A percentile compares a stretch with the other conserved stretches of the same genome.
Conservation (phyloP, 2,888 invertebrate species). For the Neoaliturus tenellus region DNA sequence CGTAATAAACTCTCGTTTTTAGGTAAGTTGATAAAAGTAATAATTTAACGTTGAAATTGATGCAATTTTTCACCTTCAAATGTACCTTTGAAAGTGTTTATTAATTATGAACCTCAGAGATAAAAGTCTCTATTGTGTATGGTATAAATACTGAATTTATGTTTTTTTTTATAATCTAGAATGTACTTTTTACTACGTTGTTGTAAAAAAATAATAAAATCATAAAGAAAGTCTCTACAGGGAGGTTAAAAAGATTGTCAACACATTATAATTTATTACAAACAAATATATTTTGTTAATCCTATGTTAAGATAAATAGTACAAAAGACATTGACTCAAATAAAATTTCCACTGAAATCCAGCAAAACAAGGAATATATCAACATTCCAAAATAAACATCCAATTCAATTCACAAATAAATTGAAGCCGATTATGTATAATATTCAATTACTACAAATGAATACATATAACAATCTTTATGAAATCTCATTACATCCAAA, state of each 20-base stretch:
- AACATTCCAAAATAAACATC: constrained; percentile 27
- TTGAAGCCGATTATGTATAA: constrained; percentile 2
- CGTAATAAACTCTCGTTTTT: too few relatives aligned
- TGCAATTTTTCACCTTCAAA: too few relatives aligned
- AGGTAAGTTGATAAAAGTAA: too few relatives aligned
- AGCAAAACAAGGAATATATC: background rate
- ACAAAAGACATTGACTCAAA: constrained; percentile 38
- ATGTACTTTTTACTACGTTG: too few relatives aligned
- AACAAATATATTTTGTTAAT: constrained; percentile 45
- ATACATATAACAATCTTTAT: constrained; percentile 9
- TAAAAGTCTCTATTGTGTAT: too few relatives aligned
- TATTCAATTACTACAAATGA: constrained; percentile 3
- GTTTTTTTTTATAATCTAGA: too few relatives aligned
- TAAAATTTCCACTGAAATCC: background rate
- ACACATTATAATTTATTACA: constrained; percentile 42
- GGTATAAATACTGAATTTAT: too few relatives aligned
- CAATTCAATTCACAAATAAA: constrained; percentile 11
- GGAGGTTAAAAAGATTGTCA: background rate
- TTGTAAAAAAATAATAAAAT: too few relatives aligned
- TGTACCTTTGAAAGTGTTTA: too few relatives aligned
- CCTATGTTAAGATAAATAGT: constrained; percentile 45
- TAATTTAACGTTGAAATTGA: too few relatives aligned
- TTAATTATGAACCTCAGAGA: too few relatives aligned
- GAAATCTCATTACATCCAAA: background rate
- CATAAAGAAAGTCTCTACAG: background rate